These are phyloP conservation scores for Sebastes baramenuke DNA, from an alignment of 2,797 vertebrate genomes.

Conservation along the genomic window DNA sequence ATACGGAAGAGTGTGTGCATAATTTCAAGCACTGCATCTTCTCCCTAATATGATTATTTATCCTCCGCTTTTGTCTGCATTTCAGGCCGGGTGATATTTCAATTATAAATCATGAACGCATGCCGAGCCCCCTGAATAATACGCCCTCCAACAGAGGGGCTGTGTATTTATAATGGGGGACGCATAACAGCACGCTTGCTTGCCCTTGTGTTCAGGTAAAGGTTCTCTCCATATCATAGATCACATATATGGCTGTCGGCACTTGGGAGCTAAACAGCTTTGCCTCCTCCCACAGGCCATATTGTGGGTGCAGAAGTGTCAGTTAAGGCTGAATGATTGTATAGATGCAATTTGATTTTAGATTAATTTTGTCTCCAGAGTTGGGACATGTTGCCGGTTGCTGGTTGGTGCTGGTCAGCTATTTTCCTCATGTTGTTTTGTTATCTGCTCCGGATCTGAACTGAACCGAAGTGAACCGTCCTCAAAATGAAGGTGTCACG, in stretches of 20 bases:
- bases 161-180: slow-evolving; percentile 46
- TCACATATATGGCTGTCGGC: slow-evolving; percentile 42
- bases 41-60: slow-evolving; percentile 74
- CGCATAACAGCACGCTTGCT: slow-evolving; percentile 21
- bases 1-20: slow-evolving; percentile 71
- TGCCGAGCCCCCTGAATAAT: slow-evolving; percentile 58
- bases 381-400: neutral
- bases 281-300: slow-evolving; percentile 30
- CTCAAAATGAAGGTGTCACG: slow-evolving; percentile 11
- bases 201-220: slow-evolving; percentile 60
- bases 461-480: neutral
- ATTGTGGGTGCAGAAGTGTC: slow-evolving; percentile 42
- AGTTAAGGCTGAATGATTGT: slow-evolving; percentile 53
- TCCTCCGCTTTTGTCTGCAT: slow-evolving; percentile 61
- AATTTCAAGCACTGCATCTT: slow-evolving; percentile 68
- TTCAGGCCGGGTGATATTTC: slow-evolving; percentile 60
- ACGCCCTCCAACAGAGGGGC: slow-evolving; percentile 32
- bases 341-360: slow-evolving; percentile 37
- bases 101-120: slow-evolving; percentile 65
- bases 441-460: neutral
- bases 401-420: neutral
- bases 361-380: slow-evolving; percentile 30
- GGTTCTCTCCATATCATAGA: slow-evolving; percentile 48
- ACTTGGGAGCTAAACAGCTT: slow-evolving; percentile 36
- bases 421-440: neutral